A percentile compares a stretch with the other conserved stretches of the same genome.
Conservation (phyloP, 2,797 vertebrate species). For the Sebastes trivittatus region DNA sequence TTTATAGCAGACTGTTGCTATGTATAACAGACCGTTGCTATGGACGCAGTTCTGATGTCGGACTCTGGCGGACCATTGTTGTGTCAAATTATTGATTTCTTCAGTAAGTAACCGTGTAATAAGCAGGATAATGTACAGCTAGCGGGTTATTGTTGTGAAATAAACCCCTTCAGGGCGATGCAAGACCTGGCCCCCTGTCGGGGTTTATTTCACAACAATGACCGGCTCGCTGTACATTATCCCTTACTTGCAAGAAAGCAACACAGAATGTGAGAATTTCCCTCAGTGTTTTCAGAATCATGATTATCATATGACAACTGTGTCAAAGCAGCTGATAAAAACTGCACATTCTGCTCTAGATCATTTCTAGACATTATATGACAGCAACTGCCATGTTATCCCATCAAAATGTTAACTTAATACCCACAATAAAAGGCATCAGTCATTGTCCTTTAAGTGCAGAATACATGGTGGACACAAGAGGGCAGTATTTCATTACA, state of each 20-base stretch:
- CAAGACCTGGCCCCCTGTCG: rapidly evolving
- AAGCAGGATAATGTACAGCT: too few relatives aligned
- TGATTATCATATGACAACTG: neutral
- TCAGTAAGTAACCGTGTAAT: too few relatives aligned
- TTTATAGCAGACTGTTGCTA: too few relatives aligned
- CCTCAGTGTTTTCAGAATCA: neutral
- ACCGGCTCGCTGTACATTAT: too few relatives aligned
- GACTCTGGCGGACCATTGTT: too few relatives aligned
- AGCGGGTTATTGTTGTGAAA: too few relatives aligned
- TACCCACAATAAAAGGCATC: neutral
- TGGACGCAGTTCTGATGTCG: too few relatives aligned
- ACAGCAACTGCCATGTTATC: neutral
- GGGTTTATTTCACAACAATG: too few relatives aligned
- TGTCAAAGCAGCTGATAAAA: neutral
- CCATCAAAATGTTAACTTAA: neutral
- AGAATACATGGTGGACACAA: conserved; percentile 32
- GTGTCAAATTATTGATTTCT: too few relatives aligned
- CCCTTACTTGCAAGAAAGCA: neutral
- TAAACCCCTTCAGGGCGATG: too few relatives aligned
- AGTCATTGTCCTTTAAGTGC: neutral
- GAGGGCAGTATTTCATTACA: conserved; percentile 43
- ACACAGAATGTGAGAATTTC: neutral
- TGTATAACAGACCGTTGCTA: too few relatives aligned
- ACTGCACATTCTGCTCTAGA: neutral
- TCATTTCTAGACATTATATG: neutral